Conservation (phyloP, 2,797 vertebrate genomes). For the Eulemur mongoz region DNA sequence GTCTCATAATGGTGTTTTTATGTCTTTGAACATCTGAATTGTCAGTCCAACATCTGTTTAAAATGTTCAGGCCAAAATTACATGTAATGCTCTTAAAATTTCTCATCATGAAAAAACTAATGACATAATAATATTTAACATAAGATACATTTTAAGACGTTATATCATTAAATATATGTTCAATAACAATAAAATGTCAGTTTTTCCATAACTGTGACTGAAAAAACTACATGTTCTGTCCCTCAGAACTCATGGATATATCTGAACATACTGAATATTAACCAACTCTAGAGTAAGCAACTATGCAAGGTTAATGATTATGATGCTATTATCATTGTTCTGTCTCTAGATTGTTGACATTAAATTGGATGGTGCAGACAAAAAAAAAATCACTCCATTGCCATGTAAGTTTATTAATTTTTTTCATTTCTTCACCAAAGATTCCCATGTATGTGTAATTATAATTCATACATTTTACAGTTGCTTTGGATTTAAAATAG, state of each 20-base stretch:
- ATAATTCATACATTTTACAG: neutral
- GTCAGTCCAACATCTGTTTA: neutral
- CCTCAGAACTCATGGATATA: neutral
- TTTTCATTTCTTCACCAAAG: neutral
- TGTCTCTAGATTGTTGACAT: neutral
- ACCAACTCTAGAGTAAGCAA: neutral
- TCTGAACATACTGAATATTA: neutral
- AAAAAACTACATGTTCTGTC: neutral
- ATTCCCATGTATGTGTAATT: neutral
- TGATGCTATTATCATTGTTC: neutral
- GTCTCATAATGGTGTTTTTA: neutral
- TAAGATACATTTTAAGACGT: neutral
- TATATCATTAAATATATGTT: neutral
- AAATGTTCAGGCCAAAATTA: neutral
- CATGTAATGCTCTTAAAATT: neutral
- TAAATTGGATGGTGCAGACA: neutral
- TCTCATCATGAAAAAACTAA: neutral
- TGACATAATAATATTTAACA: neutral
- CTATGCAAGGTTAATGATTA: neutral
- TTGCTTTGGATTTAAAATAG: slow-evolving; percentile 4
- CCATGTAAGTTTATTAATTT: neutral
- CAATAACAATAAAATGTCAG: neutral
- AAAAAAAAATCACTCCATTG: neutral
- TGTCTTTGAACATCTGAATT: neutral
- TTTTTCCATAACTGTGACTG: neutral